Percentiles rank a stretch among this genome's conserved stretches.
Conservation (phyloP, 2,888 invertebrate species). For the Physocephala rufipes region DNA sequence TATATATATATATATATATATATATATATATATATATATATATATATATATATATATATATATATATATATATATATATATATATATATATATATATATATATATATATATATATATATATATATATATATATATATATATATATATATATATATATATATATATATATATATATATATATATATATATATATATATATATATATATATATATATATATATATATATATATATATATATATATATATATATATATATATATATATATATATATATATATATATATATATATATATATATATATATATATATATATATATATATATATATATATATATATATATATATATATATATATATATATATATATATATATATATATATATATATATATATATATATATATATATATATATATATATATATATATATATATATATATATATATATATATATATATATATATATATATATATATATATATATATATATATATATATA, state of each 20-base stretch:
- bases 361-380: conserved; percentile 16
- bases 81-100: conserved; percentile 11
- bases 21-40: conserved; percentile 14
- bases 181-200: conserved; percentile 19
- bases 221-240: conserved; percentile 16
- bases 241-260: conserved; percentile 17
- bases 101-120: conserved; percentile 16
- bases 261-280: conserved; percentile 16
- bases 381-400: conserved; percentile 13
- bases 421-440: conserved; percentile 12
- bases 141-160: conserved; percentile 18
- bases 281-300: conserved; percentile 14
- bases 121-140: conserved; percentile 13
- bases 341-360: conserved; percentile 11
- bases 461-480: conserved; percentile 11
- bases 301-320: conserved; percentile 12
- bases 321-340: conserved; percentile 22
- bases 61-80: conserved; percentile 22
- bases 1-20: conserved; percentile 16
- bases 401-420: conserved; percentile 18
- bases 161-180: conserved; percentile 12
- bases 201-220: conserved; percentile 11
- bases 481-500: conserved; percentile 16
- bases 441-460: conserved; percentile 19
- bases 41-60: conserved; percentile 12